These are phyloP conservation scores for Agrochola lychnidis DNA, from an alignment of 2,888 invertebrate species.

Conservation along the genomic window DNA sequence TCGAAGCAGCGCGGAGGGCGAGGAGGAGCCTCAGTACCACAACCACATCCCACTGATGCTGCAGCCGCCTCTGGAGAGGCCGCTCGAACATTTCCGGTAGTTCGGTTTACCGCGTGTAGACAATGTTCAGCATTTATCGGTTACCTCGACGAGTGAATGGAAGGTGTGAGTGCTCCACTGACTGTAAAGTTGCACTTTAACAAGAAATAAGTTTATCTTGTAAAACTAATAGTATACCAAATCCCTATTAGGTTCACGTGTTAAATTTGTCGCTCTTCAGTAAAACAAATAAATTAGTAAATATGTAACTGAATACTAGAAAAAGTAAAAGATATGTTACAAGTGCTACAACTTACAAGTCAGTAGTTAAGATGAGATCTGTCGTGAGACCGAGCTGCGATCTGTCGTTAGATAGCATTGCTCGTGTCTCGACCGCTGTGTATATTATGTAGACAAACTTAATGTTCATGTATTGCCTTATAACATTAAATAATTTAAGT, in stretches of 20 bases:
- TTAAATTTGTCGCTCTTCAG: neutral
- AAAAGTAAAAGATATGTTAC: constrained; percentile 3
- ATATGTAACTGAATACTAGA: neutral
- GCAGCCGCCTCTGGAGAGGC: constrained; percentile 86
- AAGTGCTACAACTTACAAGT: constrained; percentile 24
- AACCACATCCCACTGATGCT: constrained; percentile 87
- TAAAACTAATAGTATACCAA: neutral
- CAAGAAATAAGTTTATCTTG: neutral
- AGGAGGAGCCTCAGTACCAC: constrained; percentile 77
- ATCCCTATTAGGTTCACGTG: neutral
- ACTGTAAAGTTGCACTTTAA: constrained; percentile 17
- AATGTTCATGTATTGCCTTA: constrained; percentile 77
- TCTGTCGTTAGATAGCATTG: constrained; percentile 32
- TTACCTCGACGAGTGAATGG: constrained; percentile 50
- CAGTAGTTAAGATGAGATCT: constrained; percentile 34
- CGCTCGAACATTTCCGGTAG: constrained; percentile 87
- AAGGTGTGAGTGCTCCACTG: constrained; percentile 13
- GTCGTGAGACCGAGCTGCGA: constrained; percentile 27
- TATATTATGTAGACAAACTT: constrained; percentile 47
- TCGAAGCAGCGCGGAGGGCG: constrained; percentile 77
- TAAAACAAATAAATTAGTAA: neutral
- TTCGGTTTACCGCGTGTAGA: constrained; percentile 26
- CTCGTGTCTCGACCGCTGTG: constrained; percentile 40
- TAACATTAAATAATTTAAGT: constrained; percentile 70
- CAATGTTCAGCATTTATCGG: constrained; percentile 57